These are phyloP conservation scores for Cepaea nemoralis DNA, from an alignment of 1,140 invertebrate species.

Conservation along the genomic window DNA sequence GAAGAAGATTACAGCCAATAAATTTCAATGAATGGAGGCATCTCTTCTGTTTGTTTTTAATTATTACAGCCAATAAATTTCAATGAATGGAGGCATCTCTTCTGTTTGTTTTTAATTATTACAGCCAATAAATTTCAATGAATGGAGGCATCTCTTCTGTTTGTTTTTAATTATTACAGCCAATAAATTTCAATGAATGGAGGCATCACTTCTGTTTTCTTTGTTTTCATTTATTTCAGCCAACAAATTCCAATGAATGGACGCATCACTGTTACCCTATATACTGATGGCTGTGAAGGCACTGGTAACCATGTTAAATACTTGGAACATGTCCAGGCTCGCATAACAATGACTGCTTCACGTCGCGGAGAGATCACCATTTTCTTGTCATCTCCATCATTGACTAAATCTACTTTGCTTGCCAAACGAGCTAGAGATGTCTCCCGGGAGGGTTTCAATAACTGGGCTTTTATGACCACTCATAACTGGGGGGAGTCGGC, in stretches of 20 bases:
- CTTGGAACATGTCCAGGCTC: constrained; percentile 96
- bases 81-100: too few species aligned
- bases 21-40: too few species aligned
- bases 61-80: too few species aligned
- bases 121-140: too few species aligned
- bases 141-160: too few species aligned
- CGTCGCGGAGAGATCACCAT: constrained; percentile 95
- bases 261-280: constrained; percentile 60
- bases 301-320: constrained; percentile 93
- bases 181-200: background rate
- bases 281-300: constrained; percentile 82
- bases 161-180: too few species aligned
- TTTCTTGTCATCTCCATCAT: constrained; percentile 96
- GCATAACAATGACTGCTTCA: constrained; percentile 86
- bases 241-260: constrained; percentile 66
- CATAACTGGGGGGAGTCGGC: constrained; percentile 99
- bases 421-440: constrained; percentile 94
- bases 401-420: constrained; percentile 78
- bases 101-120: too few species aligned
- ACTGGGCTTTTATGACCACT: constrained; percentile 99
- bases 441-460: constrained; percentile 94
- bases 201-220: background rate
- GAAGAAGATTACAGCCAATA: too few species aligned
- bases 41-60: too few species aligned
- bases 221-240: constrained; percentile 24